These are phyloP conservation scores for Cuniculus paca DNA, from an alignment of 2,797 vertebrate species.

Conservation along the genomic window DNA sequence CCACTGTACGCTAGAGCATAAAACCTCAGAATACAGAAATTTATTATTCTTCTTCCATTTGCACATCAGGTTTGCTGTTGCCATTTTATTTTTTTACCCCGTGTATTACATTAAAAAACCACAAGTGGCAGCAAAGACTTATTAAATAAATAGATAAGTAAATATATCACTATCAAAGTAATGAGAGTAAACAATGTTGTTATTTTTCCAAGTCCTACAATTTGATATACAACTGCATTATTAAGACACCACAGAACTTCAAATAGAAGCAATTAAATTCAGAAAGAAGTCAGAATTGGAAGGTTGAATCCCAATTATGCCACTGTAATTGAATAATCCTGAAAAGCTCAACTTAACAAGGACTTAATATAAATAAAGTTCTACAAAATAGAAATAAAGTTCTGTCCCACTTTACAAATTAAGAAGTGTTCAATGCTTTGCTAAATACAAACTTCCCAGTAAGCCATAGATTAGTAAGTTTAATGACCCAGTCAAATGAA, in stretches of 20 bases:
- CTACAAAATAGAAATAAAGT: neutral
- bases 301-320: neutral
- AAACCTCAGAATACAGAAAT: neutral
- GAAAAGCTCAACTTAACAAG: neutral
- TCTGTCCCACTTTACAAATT: neutral
- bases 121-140: neutral
- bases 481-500: neutral
- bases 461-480: neutral
- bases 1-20: neutral
- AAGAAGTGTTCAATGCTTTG: neutral
- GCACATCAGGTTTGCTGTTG: neutral
- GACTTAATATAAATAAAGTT: neutral
- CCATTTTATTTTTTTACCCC: neutral
- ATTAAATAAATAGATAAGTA: slow-evolving; percentile 23
- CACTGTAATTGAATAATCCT: neutral
- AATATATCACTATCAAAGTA: neutral
- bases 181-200: neutral
- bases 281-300: neutral
- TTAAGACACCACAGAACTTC: neutral
- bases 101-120: neutral
- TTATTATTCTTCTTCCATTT: neutral
- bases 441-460: neutral
- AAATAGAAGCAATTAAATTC: neutral
- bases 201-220: neutral
- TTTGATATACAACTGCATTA: neutral